These are phyloP conservation scores for Megamerina dolium DNA, from an alignment of 2,888 invertebrate species.

Conservation along the genomic window DNA sequence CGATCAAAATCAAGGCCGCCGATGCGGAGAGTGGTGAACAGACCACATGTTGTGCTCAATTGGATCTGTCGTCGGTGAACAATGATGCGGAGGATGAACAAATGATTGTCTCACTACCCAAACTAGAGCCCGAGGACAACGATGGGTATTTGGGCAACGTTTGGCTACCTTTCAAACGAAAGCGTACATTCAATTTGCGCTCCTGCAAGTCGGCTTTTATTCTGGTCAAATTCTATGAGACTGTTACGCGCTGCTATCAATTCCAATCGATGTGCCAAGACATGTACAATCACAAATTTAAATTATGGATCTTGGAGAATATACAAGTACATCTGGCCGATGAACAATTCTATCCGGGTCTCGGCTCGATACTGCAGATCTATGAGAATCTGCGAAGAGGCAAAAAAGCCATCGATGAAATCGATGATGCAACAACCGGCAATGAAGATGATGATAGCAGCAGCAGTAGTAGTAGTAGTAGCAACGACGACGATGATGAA, in stretches of 20 bases:
- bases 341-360: slow-evolving; percentile 43
- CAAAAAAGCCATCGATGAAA: slow-evolving; percentile 1
- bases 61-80: slow-evolving; percentile 29
- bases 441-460: slow-evolving; percentile 1
- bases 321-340: slow-evolving; percentile 38
- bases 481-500: slow-evolving; percentile 3
- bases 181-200: slow-evolving; percentile 39
- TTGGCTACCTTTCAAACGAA: slow-evolving; percentile 41
- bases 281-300: slow-evolving; percentile 36
- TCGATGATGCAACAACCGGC: too few relatives aligned
- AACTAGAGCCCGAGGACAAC: slow-evolving; percentile 32
- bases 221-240: slow-evolving; percentile 39
- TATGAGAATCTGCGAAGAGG: slow-evolving; percentile 27
- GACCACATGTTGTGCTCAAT: slow-evolving; percentile 32
- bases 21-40: slow-evolving; percentile 6
- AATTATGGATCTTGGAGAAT: slow-evolving; percentile 38
- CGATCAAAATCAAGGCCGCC: slow-evolving; percentile 21
- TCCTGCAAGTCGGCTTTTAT: slow-evolving; percentile 35
- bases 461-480: background rate
- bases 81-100: slow-evolving; percentile 27
- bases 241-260: slow-evolving; percentile 38
- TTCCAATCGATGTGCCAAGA: slow-evolving; percentile 33
- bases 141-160: slow-evolving; percentile 36
- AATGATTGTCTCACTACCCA: slow-evolving; percentile 42
- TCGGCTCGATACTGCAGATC: slow-evolving; percentile 41